Percentiles rank a stretch among this genome's conserved stretches.
Evolutionary conservation across 2,113 vertebrate species (phyloP).

Genomic region (Pica pica): DNA sequence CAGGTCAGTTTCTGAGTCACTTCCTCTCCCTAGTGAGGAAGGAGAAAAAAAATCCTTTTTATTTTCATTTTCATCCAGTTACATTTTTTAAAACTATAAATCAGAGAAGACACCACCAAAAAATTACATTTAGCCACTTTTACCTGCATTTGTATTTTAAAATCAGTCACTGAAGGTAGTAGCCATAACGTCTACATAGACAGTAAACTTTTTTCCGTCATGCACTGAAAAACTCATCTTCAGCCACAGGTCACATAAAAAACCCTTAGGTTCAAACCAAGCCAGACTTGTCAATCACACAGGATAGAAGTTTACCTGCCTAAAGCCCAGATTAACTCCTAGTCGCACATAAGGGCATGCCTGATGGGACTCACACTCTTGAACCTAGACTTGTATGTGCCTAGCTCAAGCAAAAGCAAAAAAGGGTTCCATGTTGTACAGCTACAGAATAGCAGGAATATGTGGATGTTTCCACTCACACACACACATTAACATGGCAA

Average conservation of each 20-base stretch:
- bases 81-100: neutral
- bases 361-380: neutral
- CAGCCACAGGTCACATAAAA: neutral
- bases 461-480: neutral
- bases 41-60: neutral
- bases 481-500: neutral
- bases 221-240: neutral
- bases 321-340: neutral
- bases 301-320: neutral
- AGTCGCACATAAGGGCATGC: neutral
- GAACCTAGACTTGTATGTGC: neutral
- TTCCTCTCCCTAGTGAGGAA: conserved; percentile 84
- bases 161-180: neutral
- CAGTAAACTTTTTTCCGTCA: neutral
- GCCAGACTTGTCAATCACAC: neutral
- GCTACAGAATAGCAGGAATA: neutral
- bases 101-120: neutral
- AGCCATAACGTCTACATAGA: neutral
- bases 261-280: neutral
- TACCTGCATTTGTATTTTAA: neutral
- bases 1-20: conserved; percentile 91
- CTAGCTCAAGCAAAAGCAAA: neutral
- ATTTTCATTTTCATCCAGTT: neutral
- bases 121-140: neutral
- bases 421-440: neutral